Evolutionary conservation across 2,797 vertebrate genomes (phyloP), one percentile per base, ranked within the genome.

Genomic region (Morelia viridis): DNA sequence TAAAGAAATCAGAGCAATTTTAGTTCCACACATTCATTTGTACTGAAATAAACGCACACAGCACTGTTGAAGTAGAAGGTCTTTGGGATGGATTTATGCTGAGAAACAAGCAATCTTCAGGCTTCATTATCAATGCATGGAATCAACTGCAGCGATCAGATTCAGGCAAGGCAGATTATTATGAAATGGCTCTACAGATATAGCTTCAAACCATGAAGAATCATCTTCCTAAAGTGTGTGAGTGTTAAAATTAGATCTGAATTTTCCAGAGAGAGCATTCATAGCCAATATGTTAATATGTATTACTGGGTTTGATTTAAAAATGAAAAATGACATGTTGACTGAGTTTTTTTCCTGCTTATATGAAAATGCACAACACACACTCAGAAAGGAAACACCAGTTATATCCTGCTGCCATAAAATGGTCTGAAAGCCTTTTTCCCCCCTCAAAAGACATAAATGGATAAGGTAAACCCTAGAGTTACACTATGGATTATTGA

Each of bases 1-100:
- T 97, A 97, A 97, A 97, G 97, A 97, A 98, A 98, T 97, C 97
- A 97, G 96, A 97, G 97, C 97, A 97, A 97, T 98, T 98, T 97
- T 97, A 96, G 96, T 97, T 96, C 97, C 96, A 93, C 96, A 97
- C 97, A 97, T 97, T 96, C 95, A 95, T 85, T 97, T 95, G 53
- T 92, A 95, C 95, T 85, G 96, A 97, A 96, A 96, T 93, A 96
- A 95, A 86, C 6, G 71, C 84, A 80, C 56, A 97, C 96, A 96
- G 95, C 97, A 89, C 97, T 97, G 97, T 97, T 97, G 97, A 96
- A 97, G 96, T 95, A 96, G 96, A 97, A 97, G 97, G 85, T 92
- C 68, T 97, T 97, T 96, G 97, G 97, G 95, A 96, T 97, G 96
- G 97, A 97, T 97, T 97, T 98, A 96, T 96, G 96, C 97, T 93